Evolutionary conservation across 2,113 vertebrate species (phyloP), one percentile per base, ranked within the genome.

Genomic region (Sinocyclocheilus anophthalmus): DNA sequence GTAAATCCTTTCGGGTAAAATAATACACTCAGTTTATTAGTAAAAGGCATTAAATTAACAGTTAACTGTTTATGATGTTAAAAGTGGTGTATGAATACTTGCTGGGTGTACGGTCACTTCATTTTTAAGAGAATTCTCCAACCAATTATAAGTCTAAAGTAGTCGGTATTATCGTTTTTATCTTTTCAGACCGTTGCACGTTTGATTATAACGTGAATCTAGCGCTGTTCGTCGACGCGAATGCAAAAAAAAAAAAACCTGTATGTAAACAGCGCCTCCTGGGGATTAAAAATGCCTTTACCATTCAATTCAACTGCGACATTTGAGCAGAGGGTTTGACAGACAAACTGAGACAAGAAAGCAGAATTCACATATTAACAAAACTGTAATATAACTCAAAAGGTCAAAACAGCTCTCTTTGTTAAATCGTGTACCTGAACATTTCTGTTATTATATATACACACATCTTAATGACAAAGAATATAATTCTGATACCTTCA

Each of bases 351-450:
- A 79, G 33, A 67, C 59, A 26, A 42, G 33, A 61, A 59, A 61
- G 37, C 37, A 26, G 33, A 14, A 87, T 83, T 85, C 87, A 88
- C 70, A 91, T 91, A 90, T 92, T 89, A 81, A 90, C 88, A 92
- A 81, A 78, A 72, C 89, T 94, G 91, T 94, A 94, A 92, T 94
- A 90, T 72, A 91, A 92, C 93, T 90, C 30, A 91, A 84, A 91
- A 91, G 89, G 88, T 84, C 87, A 86, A 65, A 86, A 92, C 91
- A 93, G 88, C 72, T 89, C 90, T 37, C 18, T 26, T 16, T 30
- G 14, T 48, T 42, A 30, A 13, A 78, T 6, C 8, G 5, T 14
- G 53, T 70, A 69, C 30, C 57, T 70, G 45, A 70, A 80, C 48
- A 73, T 59, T 57, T 72, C 7, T 61, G 50, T 63, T 39, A 65